Evolutionary conservation across 2,113 vertebrate genomes (phyloP).

Genomic region (Microcebus lehilahytsara): DNA sequence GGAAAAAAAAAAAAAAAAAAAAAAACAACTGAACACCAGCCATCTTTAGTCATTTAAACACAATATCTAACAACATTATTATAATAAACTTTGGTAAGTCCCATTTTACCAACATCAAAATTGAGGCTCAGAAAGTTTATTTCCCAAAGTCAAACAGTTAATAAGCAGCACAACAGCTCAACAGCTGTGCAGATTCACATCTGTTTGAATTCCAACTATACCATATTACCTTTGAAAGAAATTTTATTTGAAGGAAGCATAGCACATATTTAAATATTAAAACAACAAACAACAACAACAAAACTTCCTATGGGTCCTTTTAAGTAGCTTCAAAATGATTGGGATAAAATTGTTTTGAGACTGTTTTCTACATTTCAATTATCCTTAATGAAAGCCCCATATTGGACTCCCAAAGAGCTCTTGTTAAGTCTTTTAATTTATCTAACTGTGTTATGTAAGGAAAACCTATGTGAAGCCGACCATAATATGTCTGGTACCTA

Average conservation of each 20-base stretch:
- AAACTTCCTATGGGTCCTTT: neutral
- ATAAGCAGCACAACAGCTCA: neutral
- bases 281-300: neutral
- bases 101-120: neutral
- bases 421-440: neutral
- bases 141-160: neutral
- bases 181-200: neutral
- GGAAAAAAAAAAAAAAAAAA: too few species aligned
- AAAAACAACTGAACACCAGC: neutral
- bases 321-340: neutral
- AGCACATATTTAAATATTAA: neutral
- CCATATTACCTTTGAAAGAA: neutral
- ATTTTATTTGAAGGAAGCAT: neutral
- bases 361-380: neutral
- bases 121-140: neutral
- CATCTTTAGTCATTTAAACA: neutral
- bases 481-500: neutral
- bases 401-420: neutral
- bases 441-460: neutral
- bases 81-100: neutral
- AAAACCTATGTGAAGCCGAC: neutral
- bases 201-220: neutral
- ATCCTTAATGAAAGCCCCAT: neutral
- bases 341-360: constrained; percentile 12
- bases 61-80: neutral